Percentiles rank a stretch among this genome's conserved stretches.
These are phyloP conservation scores for Lepus timidus DNA, from an alignment of 2,113 vertebrate species.

Conservation along the genomic window DNA sequence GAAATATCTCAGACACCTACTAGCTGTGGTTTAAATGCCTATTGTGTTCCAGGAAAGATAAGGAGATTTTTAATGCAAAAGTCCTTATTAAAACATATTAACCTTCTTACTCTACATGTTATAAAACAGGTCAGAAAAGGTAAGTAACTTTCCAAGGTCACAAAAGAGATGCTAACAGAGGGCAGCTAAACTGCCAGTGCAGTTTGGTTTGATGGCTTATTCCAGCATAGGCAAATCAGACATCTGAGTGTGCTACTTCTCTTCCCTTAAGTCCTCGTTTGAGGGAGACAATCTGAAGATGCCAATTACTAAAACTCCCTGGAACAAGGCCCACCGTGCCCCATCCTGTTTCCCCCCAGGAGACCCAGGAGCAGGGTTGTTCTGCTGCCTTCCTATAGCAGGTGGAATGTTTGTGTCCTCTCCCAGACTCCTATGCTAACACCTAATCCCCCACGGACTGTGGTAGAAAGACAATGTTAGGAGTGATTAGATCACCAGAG, in stretches of 20 bases:
- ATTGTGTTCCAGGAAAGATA: background rate
- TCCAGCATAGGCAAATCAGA: background rate
- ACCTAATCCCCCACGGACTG: too few relatives aligned
- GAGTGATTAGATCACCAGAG: too few relatives aligned
- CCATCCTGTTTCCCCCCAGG: too few relatives aligned
- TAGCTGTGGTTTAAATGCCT: background rate
- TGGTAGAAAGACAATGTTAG: background rate
- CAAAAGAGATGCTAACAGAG: background rate
- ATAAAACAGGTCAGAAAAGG: background rate
- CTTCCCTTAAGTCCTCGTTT: background rate
- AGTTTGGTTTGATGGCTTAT: background rate
- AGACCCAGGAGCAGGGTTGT: background rate
- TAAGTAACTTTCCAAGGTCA: background rate
- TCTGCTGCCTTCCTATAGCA: background rate
- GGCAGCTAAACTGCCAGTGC: background rate
- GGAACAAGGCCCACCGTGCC: background rate
- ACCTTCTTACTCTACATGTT: background rate
- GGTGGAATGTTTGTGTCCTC: background rate
- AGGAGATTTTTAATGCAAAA: background rate
- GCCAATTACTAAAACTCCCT: background rate
- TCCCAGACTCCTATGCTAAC: background rate
- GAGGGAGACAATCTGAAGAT: background rate
- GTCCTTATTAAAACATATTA: background rate
- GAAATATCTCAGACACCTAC: background rate
- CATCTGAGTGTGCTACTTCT: too few relatives aligned